Conservation (phyloP, 2,888 invertebrate species). For the Endotricha flammealis region DNA sequence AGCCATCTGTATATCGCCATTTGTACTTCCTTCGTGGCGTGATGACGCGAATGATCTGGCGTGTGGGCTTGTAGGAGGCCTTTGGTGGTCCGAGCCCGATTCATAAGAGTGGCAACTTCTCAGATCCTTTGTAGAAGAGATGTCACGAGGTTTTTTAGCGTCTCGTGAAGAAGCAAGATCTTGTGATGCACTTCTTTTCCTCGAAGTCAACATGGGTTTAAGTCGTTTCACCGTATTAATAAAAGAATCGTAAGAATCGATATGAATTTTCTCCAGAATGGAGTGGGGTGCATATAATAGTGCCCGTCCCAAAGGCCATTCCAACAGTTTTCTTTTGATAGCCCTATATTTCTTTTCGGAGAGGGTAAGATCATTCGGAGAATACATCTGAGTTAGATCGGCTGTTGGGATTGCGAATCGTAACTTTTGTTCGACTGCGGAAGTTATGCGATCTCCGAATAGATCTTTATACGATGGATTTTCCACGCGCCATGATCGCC, state of each 20-base stretch:
- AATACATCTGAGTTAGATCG: neutral
- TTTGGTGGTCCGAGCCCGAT: neutral
- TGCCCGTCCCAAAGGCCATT: slow-evolving; percentile 10
- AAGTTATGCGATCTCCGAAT: slow-evolving; percentile 10
- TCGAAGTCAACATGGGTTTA: no score
- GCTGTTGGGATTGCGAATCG: slow-evolving; percentile 11
- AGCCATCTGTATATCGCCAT: no score
- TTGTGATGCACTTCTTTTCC: slow-evolving; percentile 1
- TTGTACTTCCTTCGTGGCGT: no score
- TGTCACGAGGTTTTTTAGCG: neutral
- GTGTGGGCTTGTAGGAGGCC: neutral
- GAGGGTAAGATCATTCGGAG: neutral
- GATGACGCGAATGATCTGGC: neutral
- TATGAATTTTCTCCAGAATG: slow-evolving; percentile 9
- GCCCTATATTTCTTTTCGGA: slow-evolving; percentile 5
- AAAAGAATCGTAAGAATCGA: neutral
- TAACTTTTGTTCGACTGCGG: slow-evolving; percentile 2
- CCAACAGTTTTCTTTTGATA: slow-evolving; percentile 4
- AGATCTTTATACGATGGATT: no score
- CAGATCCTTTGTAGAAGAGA: no score
- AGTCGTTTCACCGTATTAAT: no score
- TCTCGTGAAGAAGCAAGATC: neutral
- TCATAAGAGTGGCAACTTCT: neutral
- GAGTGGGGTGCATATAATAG: slow-evolving; percentile 8
- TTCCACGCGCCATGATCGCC: no score